Conservation (phyloP, 1,140 invertebrate genomes). For the Dendroctonus ponderosae region DNA sequence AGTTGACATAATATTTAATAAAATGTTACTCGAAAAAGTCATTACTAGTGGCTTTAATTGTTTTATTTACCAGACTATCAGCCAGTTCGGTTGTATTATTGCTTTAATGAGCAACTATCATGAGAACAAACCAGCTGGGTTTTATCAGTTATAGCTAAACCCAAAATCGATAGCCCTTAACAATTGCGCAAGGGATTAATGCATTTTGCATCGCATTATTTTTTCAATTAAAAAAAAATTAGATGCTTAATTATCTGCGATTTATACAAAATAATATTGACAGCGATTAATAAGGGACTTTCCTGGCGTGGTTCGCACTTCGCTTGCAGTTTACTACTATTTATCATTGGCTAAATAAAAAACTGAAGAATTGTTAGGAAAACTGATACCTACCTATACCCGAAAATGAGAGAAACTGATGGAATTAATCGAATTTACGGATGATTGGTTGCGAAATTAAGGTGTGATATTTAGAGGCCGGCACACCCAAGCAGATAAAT, state of each 20-base stretch:
- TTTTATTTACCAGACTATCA: too few species aligned
- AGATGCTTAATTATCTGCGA: too few species aligned
- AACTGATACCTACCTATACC: background rate
- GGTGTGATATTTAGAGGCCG: constrained; percentile 5
- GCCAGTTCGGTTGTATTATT: too few species aligned
- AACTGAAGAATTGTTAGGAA: background rate
- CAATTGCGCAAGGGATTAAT: background rate
- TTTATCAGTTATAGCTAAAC: too few species aligned
- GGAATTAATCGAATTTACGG: background rate
- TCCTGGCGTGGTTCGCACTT: background rate
- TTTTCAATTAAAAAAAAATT: background rate
- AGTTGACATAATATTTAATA: too few species aligned
- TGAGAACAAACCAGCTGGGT: too few species aligned
- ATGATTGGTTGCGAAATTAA: constrained; percentile 6
- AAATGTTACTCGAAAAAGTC: too few species aligned
- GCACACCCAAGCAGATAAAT: background rate
- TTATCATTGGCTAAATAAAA: background rate
- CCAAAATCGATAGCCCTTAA: too few species aligned
- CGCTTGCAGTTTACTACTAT: background rate
- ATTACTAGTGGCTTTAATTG: too few species aligned
- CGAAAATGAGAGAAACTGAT: background rate
- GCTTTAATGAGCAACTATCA: too few species aligned
- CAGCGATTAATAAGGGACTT: background rate
- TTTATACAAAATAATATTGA: too few species aligned
- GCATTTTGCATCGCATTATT: background rate